Base-by-base conservation (phyloP, 2,113 vertebrate genomes). In the Theropithecus gelada region DNA sequence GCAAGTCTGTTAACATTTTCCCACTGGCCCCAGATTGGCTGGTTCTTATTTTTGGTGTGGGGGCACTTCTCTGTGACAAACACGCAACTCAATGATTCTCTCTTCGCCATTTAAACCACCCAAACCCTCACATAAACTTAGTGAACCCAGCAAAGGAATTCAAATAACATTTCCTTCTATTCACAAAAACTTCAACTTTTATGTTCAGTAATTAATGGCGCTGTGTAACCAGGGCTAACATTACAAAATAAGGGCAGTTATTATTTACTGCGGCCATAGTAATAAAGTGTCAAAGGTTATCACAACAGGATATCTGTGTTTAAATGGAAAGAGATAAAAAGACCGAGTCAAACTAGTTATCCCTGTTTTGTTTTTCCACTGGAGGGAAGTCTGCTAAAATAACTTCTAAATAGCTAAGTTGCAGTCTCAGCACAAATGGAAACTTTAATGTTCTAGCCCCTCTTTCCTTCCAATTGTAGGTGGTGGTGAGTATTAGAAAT, bases 141-240 rank as follows among this genome's bases (percentile, higher is more conserved):
- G 96, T 59, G 73, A 94, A 97, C 97, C 93, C 83, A 94, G 94
- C 96, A 92, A 92, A 96, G 95, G 88, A 98, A 98, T 97, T 73
- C 92, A 97, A 98, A 98, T 91, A 95, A 86, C 88, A 97, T 91
- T 98, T 98, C 97, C 98, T 97, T 93, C 96, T 91, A 96, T 93
- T 97, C 90, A 97, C 90, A 96, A 83, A 0, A 4, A 86, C 64
- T 8, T 96, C 97, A 92, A 80, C 91, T 98, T 93, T 95, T 96
- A 91, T 43, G 96, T 88, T 95, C 92, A 85, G 61, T 12, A 6
- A 98, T 98, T 97, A 97, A 93, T 98, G 94, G 45, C 64, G 85
- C 84, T 86, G 38, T 38, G 23, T 93, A 82, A 92, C 87, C 88
- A 96, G 90, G 52, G 93, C 10, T 10, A 68, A 81, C 94, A 73